Evolutionary conservation across 2,888 invertebrate species (phyloP).

Genomic region (Platypus cylindrus): DNA sequence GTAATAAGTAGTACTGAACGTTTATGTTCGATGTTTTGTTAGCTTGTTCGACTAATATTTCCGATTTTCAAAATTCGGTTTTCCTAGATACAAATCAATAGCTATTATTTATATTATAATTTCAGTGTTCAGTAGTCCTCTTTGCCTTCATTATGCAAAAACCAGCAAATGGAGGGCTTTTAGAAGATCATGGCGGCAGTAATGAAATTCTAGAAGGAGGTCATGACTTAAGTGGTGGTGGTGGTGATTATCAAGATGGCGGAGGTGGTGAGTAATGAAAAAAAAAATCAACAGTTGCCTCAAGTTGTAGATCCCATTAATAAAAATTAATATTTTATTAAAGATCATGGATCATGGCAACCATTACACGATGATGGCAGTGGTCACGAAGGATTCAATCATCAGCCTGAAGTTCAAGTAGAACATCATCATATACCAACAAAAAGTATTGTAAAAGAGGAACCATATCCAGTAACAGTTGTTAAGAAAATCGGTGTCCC

Average conservation of each 20-base stretch:
- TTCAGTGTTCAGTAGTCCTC: constrained; percentile 22
- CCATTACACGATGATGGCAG: constrained; percentile 15
- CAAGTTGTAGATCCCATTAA: too few species aligned
- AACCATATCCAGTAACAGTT: constrained; percentile 55
- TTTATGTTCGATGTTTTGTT: too few species aligned
- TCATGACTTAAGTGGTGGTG: constrained; percentile 7
- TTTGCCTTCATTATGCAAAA: constrained; percentile 23
- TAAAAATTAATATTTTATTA: too few species aligned
- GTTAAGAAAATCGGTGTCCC: constrained; percentile 61
- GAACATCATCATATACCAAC: constrained; percentile 41
- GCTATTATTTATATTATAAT: constrained; percentile 11
- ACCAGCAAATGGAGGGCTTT: constrained; percentile 23
- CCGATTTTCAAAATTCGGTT: too few species aligned
- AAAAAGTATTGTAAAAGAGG: constrained; percentile 53
- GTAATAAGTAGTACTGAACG: too few species aligned
- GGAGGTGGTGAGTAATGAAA: constrained; percentile 8
- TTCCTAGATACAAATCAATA: too few species aligned
- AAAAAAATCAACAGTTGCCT: too few species aligned
- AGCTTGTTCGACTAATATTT: too few species aligned
- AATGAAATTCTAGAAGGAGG: constrained; percentile 15
- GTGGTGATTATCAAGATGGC: constrained; percentile 9
- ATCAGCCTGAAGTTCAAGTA: constrained; percentile 37
- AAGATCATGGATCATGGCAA: constrained; percentile 14
- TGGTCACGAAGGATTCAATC: constrained; percentile 34
- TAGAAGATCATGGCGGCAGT: constrained; percentile 20